Conservation (phyloP, 1,140 invertebrate genomes). For the Formica exsecta region DNA sequence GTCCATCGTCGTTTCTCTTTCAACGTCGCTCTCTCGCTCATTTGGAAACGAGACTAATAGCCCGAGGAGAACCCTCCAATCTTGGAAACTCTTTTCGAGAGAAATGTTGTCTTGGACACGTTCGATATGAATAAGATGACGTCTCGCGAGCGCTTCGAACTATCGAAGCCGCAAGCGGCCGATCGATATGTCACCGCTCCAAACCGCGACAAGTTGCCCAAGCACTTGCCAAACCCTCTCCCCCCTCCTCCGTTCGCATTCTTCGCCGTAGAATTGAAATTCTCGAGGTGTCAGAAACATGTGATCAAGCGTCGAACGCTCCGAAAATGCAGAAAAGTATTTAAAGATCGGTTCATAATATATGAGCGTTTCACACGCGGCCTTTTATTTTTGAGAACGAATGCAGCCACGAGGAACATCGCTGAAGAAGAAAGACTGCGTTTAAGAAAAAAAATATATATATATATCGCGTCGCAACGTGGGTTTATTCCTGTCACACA, state of each 20-base stretch:
- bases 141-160: slow-evolving; percentile 34
- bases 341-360: too few species aligned
- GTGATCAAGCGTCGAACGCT: background rate
- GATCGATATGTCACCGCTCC: slow-evolving; percentile 46
- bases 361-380: background rate
- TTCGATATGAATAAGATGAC: slow-evolving; percentile 26
- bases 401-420: background rate
- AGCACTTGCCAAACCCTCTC: slow-evolving; percentile 22
- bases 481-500: background rate
- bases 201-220: slow-evolving; percentile 48
- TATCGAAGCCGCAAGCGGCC: slow-evolving; percentile 21
- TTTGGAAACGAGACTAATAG: slow-evolving; percentile 19
- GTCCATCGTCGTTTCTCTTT: background rate
- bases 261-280: slow-evolving; percentile 51
- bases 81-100: background rate
- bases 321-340: too few species aligned
- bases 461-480: background rate
- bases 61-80: background rate
- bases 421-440: background rate
- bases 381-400: background rate
- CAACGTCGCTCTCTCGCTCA: background rate
- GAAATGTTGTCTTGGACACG: slow-evolving; percentile 21
- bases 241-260: background rate
- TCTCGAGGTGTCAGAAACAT: slow-evolving; percentile 34
- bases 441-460: background rate